Percentiles rank a stretch among this genome's conserved stretches.
Conservation (phyloP, 2,797 vertebrate species). For the Neomorphus geoffroyi region DNA sequence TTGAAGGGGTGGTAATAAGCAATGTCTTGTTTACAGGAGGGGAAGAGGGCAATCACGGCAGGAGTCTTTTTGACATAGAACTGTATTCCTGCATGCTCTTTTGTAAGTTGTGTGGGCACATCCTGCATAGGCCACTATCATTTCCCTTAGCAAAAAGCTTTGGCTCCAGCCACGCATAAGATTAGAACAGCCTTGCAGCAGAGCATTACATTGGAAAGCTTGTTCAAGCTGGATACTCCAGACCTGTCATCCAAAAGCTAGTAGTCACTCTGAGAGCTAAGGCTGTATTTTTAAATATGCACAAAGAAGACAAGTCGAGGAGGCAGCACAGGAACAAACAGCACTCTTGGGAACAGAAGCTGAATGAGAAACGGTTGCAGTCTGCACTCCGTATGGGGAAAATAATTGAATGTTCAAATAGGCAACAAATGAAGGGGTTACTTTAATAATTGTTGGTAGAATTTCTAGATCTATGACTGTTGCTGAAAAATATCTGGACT, state of each 20-base stretch:
- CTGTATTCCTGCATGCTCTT: neutral
- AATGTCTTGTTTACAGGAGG: neutral
- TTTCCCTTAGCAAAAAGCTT: neutral
- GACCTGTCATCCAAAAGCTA: neutral
- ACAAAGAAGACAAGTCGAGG: neutral
- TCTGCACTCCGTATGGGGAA: neutral
- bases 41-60: neutral
- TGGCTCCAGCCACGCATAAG: neutral
- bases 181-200: neutral
- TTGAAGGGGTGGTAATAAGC: neutral
- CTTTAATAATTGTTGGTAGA: conserved; percentile 6
- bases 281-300: neutral
- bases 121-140: neutral
- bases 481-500: neutral
- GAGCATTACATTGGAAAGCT: neutral
- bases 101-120: neutral
- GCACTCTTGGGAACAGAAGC: neutral
- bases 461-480: neutral
- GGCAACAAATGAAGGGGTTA: neutral
- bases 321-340: conserved; percentile 7
- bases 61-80: neutral
- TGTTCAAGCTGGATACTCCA: neutral
- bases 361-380: neutral
- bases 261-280: neutral
- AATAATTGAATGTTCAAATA: neutral